Percentiles rank a stretch among this genome's conserved stretches.
These are phyloP conservation scores for Cygnus buccinator DNA, from an alignment of 2,113 vertebrate genomes.

Conservation along the genomic window DNA sequence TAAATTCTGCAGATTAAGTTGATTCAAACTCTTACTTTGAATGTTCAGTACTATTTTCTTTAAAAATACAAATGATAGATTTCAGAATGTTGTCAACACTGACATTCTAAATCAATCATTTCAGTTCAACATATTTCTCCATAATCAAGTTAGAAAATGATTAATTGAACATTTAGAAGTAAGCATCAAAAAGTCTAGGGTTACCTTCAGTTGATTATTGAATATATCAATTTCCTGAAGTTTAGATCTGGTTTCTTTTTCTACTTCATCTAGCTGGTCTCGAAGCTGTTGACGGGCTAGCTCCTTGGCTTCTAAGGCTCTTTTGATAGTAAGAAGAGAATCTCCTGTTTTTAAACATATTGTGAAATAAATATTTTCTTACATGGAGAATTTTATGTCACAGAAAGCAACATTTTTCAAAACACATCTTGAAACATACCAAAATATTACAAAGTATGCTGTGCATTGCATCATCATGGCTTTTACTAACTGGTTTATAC, in stretches of 20 bases:
- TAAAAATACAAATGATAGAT: background rate
- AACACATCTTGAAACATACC: background rate
- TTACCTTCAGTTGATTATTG: conserved; percentile 97
- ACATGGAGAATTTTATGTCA: background rate
- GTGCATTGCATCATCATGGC: background rate
- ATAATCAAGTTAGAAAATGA: background rate
- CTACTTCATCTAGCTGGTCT: conserved; percentile 93
- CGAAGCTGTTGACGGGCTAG: conserved; percentile 87
- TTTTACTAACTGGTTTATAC: background rate
- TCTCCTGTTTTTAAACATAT: conserved; percentile 83
- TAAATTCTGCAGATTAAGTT: background rate
- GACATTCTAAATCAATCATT: background rate
- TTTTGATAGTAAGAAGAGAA: conserved; percentile 90
- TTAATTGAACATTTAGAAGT: background rate
- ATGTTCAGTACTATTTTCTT: background rate
- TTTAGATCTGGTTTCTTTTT: conserved; percentile 93
- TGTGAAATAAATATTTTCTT: background rate
- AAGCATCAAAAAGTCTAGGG: background rate
- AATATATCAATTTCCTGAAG: conserved; percentile 97
- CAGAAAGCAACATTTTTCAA: background rate
- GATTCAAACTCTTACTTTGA: background rate
- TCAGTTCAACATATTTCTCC: background rate
- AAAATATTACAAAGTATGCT: background rate
- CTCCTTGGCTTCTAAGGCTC: conserved; percentile 93
- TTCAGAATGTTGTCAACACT: background rate